Conservation (phyloP, 2,113 vertebrate species). For the Porphyrio hochstetteri region DNA sequence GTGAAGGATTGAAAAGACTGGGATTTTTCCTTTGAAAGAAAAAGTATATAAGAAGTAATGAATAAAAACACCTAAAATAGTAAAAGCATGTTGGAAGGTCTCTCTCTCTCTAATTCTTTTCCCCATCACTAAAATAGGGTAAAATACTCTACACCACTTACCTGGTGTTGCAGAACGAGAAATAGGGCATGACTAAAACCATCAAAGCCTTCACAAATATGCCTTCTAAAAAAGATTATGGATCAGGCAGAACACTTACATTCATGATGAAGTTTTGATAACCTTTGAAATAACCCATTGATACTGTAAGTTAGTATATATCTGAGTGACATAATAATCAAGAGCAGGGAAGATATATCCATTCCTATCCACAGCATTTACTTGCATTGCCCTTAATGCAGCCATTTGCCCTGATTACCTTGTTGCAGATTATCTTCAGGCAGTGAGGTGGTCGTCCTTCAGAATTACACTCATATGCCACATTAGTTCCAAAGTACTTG, state of each 20-base stretch:
- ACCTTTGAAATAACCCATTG: not conserved
- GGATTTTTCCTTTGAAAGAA: not conserved
- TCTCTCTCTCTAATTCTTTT: not conserved
- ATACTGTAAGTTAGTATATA: not conserved
- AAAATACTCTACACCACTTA: not conserved
- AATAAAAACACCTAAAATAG: not conserved
- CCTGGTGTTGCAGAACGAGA: not conserved
- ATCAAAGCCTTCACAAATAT: not conserved
- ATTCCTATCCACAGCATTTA: not conserved
- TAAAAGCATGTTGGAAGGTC: not conserved
- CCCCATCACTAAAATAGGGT: not conserved
- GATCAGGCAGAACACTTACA: not conserved
- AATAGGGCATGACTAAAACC: not conserved
- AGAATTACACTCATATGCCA: not conserved
- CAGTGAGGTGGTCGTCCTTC: constrained; percentile 22
- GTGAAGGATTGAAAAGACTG: not conserved
- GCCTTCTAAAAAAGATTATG: not conserved
- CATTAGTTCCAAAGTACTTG: constrained; percentile 36
- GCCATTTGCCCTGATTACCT: not conserved
- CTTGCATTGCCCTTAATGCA: not conserved
- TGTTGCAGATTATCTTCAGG: not conserved
- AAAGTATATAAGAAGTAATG: not conserved
- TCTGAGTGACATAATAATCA: not conserved
- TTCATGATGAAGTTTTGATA: not conserved
- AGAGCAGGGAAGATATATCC: not conserved